Evolutionary conservation across 2,797 vertebrate species (phyloP).

Genomic region (Anolis apletophallus): DNA sequence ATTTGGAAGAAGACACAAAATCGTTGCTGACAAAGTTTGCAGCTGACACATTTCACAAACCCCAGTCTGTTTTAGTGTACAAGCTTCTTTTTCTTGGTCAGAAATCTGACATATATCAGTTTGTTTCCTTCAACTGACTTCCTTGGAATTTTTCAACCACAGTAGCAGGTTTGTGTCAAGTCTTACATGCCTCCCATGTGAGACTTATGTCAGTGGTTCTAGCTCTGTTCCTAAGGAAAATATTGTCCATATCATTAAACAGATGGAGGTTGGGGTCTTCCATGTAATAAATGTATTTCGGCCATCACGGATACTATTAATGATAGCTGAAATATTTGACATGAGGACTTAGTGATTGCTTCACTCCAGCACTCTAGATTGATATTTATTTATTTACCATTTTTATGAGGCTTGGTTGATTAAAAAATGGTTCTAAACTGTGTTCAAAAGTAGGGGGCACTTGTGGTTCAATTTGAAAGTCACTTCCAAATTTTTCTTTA

Average conservation of each 20-base stretch:
- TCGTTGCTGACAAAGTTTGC: constrained; percentile 4
- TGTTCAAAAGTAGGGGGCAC: too few relatives aligned
- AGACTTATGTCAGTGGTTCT: not conserved
- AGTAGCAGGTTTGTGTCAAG: not conserved
- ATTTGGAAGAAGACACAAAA: constrained; percentile 27
- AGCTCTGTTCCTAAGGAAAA: not conserved
- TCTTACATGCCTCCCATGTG: not conserved
- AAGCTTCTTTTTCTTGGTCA: not conserved
- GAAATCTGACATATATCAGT: constrained; percentile 14
- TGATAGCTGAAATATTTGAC: too few relatives aligned
- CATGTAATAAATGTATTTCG: not conserved
- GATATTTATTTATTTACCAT: too few relatives aligned
- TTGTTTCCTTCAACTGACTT: not conserved
- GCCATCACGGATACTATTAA: too few relatives aligned
- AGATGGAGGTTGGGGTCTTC: too few relatives aligned
- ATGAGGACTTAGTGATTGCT: too few relatives aligned
- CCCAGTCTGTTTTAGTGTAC: constrained; percentile 8
- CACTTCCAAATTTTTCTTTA: too few relatives aligned
- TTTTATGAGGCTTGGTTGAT: too few relatives aligned
- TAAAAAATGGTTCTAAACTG: too few relatives aligned
- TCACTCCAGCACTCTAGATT: too few relatives aligned
- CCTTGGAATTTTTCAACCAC: not conserved
- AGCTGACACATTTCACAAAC: constrained; percentile 30
- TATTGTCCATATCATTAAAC: not conserved
- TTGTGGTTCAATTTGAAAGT: too few relatives aligned